phyloP scores from a whole-genome alignment of 2,113 vertebrate species.

The Crocuta crocuta region DNA sequence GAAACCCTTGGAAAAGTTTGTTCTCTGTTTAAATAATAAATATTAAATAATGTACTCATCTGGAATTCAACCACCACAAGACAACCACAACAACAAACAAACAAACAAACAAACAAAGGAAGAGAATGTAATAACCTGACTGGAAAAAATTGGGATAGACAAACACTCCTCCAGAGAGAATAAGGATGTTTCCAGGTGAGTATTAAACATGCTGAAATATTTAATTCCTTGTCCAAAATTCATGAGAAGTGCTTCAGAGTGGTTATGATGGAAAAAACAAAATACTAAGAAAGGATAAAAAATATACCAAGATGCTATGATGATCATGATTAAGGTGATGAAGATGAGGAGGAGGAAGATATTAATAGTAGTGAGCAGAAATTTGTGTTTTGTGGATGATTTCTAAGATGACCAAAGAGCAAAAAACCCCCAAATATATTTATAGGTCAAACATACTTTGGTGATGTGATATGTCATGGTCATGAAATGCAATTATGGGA shows the following conservation, averaged over 20 bases:
- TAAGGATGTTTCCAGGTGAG: neutral
- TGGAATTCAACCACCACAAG: neutral
- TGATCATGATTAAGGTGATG: neutral
- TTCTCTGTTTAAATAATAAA: neutral
- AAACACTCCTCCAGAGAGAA: neutral
- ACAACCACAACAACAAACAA: too few relatives aligned
- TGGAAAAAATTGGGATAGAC: fast-evolving
- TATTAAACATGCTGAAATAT: neutral
- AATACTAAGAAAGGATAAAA: neutral
- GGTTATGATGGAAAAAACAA: neutral
- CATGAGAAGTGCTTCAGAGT: neutral
- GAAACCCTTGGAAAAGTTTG: neutral
- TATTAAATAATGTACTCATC: neutral
- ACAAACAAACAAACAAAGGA: neutral
- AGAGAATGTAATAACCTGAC: neutral
- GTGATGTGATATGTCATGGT: neutral
- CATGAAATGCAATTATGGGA: neutral
- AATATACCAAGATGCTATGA: neutral
- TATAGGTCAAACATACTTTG: neutral
- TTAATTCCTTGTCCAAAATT: neutral
- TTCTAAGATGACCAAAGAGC: neutral
- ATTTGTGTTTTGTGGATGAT: neutral
- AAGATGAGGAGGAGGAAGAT: neutral
- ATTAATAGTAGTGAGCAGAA: neutral
- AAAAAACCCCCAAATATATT: neutral